These are phyloP conservation scores for Malacosoma neustria DNA, from an alignment of 2,888 invertebrate species.

Conservation along the genomic window DNA sequence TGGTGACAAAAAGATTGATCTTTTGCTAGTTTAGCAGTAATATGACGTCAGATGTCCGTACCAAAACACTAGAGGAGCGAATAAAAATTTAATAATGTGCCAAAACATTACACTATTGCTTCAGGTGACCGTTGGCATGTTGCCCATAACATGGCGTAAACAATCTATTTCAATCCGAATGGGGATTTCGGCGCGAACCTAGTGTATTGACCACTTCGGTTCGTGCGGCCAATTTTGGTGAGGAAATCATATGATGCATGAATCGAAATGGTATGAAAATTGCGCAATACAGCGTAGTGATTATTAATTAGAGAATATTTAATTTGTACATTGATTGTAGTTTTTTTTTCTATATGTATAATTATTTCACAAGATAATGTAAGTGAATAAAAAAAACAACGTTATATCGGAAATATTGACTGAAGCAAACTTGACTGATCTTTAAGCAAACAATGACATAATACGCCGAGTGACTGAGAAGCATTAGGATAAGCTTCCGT, in stretches of 20 bases:
- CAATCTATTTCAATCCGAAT: conserved; percentile 67
- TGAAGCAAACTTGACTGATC: no score
- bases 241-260: neutral
- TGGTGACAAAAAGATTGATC: no score
- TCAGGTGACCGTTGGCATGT: conserved; percentile 61
- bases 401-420: no score
- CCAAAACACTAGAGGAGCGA: conserved; percentile 29
- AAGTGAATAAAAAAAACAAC: no score
- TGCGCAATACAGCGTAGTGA: no score
- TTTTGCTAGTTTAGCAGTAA: no score
- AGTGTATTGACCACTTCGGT: conserved; percentile 31
- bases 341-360: no score
- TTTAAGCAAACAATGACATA: conserved; percentile 18
- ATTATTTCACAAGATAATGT: no score
- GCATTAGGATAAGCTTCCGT: conserved; percentile 15
- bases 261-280: neutral
- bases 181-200: conserved; percentile 49
- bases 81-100: conserved; percentile 56
- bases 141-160: conserved; percentile 63
- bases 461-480: conserved; percentile 10
- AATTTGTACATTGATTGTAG: no score
- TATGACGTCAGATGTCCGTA: no score
- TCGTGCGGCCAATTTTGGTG: neutral
- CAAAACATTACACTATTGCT: conserved; percentile 53
- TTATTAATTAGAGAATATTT: no score